Base-by-base conservation (phyloP, 30 jellyfish, hydroid and myxozoan species). In the Rhopilema esculentum region DNA sequence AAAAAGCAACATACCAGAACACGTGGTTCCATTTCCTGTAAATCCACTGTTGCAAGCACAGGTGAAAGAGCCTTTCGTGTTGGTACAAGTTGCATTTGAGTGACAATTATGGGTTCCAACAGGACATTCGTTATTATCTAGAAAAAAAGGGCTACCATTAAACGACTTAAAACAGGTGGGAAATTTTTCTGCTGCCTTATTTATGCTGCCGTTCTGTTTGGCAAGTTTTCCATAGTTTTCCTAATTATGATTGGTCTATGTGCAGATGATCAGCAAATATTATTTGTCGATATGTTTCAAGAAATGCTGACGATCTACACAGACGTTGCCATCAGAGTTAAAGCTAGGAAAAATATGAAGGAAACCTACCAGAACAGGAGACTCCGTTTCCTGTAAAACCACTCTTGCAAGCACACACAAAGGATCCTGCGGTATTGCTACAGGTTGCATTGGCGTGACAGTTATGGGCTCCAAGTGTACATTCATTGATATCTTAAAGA, bases 351-450 rank as follows among this genome's bases (percentile, higher is more conserved):
- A n/a, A n/a, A n/a, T n/a, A n/a, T n/a, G n/a, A 40, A 40, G 57
- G 6, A 40, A 12, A 1, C 66, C 19, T 50, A 88, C 96, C 96
- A 20, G 52, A 27, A 31, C 96, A 88, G 27, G 9, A 2, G 52
- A 48, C 17, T 27, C 96, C 96, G 57, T 89, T 51, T 79, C 97
- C 97, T 40, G 72, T 16, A 53, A 69, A 73, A 1, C 97, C 97
- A 25, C 25, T 51, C 9, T 61, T 50, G 48, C 97, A 89, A 2
- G 81, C 21, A 48, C 97, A 89, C 9, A 51, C n/a, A 64, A 69
- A 79, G 29, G 97, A 89, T 15, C 97, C 97, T 24, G 62, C 28
- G 0, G 80, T 66, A 69, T 89, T 89, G 20, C 16, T 52, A 51
- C 97, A 89, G 2, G 12, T n/a, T 24, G 97, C 97, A 66, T 70